Conservation (phyloP, 1,140 invertebrate species). For the Euwallacea similis region DNA sequence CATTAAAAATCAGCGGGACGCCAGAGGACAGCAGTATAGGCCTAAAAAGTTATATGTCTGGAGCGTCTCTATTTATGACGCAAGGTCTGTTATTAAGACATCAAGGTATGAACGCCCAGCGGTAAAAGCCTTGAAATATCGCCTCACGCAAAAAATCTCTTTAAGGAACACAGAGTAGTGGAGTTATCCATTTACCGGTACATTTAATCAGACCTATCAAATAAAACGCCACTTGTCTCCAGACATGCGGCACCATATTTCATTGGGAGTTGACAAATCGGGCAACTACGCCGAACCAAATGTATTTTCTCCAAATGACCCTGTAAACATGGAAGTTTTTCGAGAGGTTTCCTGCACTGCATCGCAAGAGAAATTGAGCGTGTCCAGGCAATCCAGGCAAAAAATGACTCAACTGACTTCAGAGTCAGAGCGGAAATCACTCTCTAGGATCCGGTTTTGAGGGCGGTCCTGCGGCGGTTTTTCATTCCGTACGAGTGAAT, state of each 20-base stretch:
- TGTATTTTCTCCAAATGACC: background rate
- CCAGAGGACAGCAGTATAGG: constrained; percentile 11
- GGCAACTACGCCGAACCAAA: too few relatives aligned
- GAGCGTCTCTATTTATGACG: constrained; percentile 19
- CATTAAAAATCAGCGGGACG: constrained; percentile 28
- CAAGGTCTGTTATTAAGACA: constrained; percentile 3
- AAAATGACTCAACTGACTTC: constrained; percentile 5
- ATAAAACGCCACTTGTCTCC: too few relatives aligned
- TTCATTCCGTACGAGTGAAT: too few relatives aligned
- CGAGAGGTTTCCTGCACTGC: background rate
- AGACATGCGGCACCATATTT: too few relatives aligned
- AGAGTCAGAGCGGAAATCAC: background rate
- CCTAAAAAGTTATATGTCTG: background rate
- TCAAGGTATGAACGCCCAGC: background rate
- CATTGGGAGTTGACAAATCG: too few relatives aligned
- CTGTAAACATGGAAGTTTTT: constrained; percentile 8
- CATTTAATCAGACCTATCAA: too few relatives aligned
- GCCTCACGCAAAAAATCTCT: too few relatives aligned
- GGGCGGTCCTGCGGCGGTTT: too few relatives aligned
- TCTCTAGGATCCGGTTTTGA: background rate
- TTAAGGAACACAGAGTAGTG: too few relatives aligned
- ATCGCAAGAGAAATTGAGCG: constrained; percentile 10
- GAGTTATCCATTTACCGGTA: background rate
- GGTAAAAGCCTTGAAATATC: too few relatives aligned
- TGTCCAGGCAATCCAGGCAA: constrained; percentile 5